Base-by-base conservation (phyloP, 64 coral and sea anemone genomes). In the Pocillopora damicornis region DNA sequence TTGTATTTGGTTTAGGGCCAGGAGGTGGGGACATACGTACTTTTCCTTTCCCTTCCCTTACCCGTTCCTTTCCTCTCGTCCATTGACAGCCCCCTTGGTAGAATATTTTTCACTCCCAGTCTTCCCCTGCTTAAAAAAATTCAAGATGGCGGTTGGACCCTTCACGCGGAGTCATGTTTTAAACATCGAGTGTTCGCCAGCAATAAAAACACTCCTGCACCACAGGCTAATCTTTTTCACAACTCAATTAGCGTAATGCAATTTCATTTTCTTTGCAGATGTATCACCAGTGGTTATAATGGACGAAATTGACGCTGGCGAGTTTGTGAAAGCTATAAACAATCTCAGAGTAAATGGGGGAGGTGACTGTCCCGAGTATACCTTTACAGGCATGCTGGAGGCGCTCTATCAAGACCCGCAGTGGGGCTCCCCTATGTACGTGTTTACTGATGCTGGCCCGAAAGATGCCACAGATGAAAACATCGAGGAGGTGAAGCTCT, bases 361-460 rank as follows among this genome's bases (percentile, higher is more conserved):
- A 59, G 89, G 89, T 11, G 93, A 95, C 60, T 95, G 93, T 78
- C 82, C 89, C 15, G 93, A 95, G 38, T 61, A 91, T 9, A 58
- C 93, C 0, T 88, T 95, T 15, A 74, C 76, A 13, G 93, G 89
- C 14, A 95, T 95, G 60, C 69, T 79, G 15, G 79, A 95, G 10
- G 94, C 94, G 1, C 38, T 95, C 13, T 61, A 91, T 5, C n/a
- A 63, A 15, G 64, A 76, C 11, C 94, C 94, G 30, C 61, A 79
- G 0, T 51, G 9, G 5, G 90, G 80, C 14, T 96, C 94, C 7
- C 94, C 94, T 7, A 59, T 96, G 75, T 96, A 96, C 64, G 94
- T 96, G 11, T 92, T 96, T n/a, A 96, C 94, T 13, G 94, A 96
- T 77, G 94, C 94, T 18, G 30, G 74, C 15, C 59, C 90, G 0